A percentile compares a stretch with the other conserved stretches of the same genome.
Evolutionary conservation across 2,797 vertebrate species (phyloP).

Genomic region (Carapus acus): DNA sequence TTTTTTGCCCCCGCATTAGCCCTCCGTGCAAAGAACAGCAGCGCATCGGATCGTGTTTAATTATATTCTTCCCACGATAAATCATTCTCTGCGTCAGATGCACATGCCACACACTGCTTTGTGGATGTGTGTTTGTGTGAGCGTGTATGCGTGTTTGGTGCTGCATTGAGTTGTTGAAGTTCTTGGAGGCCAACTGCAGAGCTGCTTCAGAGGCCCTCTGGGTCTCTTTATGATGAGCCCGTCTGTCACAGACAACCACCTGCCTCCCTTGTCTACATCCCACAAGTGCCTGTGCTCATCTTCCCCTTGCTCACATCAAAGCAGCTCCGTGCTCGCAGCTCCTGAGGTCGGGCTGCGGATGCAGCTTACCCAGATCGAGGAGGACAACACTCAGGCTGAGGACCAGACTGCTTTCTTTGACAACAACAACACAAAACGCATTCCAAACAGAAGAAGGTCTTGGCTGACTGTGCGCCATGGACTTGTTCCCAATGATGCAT

Average conservation of each 20-base stretch:
- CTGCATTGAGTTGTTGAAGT: conserved; percentile 38
- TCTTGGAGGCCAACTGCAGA: conserved; percentile 49
- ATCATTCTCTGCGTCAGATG: too few species aligned
- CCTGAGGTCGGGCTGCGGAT: conserved; percentile 45
- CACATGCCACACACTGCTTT: neutral
- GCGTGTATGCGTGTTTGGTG: conserved; percentile 11
- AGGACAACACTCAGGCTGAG: conserved; percentile 32
- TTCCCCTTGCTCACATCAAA: conserved; percentile 54
- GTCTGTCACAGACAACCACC: conserved; percentile 69
- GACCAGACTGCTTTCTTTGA: conserved; percentile 36
- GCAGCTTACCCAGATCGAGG: conserved; percentile 31
- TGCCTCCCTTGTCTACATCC: conserved; percentile 58
- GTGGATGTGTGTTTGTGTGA: conserved; percentile 2
- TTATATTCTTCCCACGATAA: too few species aligned
- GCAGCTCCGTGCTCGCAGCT: conserved; percentile 36
- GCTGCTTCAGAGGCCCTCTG: conserved; percentile 62
- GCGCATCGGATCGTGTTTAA: too few species aligned
- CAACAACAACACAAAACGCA: conserved; percentile 22
- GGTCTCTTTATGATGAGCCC: conserved; percentile 64
- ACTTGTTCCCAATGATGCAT: conserved; percentile 3
- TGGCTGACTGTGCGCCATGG: conserved; percentile 7
- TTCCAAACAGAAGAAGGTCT: conserved; percentile 6
- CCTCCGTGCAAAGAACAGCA: too few species aligned
- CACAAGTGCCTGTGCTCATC: conserved; percentile 54
- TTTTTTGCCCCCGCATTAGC: too few species aligned